Evolutionary conservation across 2,113 vertebrate species (phyloP).

Genomic region (Tetrao urogallus): DNA sequence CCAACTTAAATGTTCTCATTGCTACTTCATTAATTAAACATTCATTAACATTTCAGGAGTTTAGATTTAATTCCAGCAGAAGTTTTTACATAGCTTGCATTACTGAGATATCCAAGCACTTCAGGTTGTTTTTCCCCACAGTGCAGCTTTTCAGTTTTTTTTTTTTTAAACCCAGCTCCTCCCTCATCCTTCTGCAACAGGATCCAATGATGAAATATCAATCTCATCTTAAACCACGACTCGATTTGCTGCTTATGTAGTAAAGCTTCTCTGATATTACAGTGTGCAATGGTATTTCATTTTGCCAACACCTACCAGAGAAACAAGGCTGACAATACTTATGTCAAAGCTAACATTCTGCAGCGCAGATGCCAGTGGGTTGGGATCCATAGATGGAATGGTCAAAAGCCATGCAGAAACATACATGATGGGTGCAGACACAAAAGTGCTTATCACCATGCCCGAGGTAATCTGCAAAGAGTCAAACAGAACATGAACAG

Average conservation of each 20-base stretch:
- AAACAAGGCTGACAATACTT: constrained; percentile 91
- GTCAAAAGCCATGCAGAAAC: constrained; percentile 95
- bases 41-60: background rate
- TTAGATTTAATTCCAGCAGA: background rate
- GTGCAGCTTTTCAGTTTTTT: background rate
- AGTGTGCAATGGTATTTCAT: background rate
- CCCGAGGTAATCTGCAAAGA: constrained; percentile 89
- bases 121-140: background rate
- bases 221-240: background rate
- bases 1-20: background rate
- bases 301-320: constrained; percentile 85
- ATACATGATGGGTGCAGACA: constrained; percentile 97
- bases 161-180: background rate
- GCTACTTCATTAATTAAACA: background rate
- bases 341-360: constrained; percentile 93
- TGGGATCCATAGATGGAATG: constrained; percentile 89
- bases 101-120: background rate
- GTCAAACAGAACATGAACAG: background rate
- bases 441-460: constrained; percentile 97
- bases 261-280: background rate
- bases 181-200: background rate
- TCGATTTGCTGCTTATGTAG: background rate
- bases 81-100: background rate
- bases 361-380: constrained; percentile 84
- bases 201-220: fast-evolving